Evolutionary conservation across 2,888 invertebrate species (phyloP), one percentile per base, ranked within the genome.

Genomic region (Glaucopsyche alexis): DNA sequence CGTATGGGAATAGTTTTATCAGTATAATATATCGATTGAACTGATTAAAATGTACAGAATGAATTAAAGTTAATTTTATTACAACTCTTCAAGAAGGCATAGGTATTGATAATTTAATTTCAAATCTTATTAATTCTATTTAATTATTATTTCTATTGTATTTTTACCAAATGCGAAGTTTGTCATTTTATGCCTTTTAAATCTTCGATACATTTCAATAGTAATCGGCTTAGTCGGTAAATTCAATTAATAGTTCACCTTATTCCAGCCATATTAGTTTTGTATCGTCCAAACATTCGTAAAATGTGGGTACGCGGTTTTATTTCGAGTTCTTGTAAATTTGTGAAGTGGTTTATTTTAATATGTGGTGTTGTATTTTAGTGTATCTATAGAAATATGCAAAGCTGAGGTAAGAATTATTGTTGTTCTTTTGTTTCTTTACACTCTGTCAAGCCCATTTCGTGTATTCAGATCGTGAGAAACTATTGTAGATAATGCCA

Each of bases 271-370:
- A 29, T 49, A 47, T 11, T 19, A 47, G 19, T 45, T 47, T 47
- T 47, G 69, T 69, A 29, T 13, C 19, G 11, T 4, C 14, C 49
- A 19, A 69, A 69, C 16, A 60, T 38, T 19, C 45, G 45, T 42
- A 47, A 69, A 69, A 69, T 69, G 69, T 47, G 69, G 69, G 69
- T 69, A 69, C 69, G 11, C 16, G 69, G 19, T 13, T 49, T 69
- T 11, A 14, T 69, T 38, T 29, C 29, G 14, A 69, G 19, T 49
- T 14, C 7, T 47, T 47, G 13, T 49, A 11, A 14, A 38, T 14
- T 8, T 14, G 19, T 69, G 4, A n/a, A 14, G 19, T 65, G 40
- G 38, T 47, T 47, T 47, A 47, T 66, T 45, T 45, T 49, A 69
- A 19, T 16, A 69, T 47, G 69, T 47, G 47, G 47, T 9, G 69